Evolutionary conservation across 2,113 vertebrate genomes (phyloP).

Genomic region (Monopterus albus): DNA sequence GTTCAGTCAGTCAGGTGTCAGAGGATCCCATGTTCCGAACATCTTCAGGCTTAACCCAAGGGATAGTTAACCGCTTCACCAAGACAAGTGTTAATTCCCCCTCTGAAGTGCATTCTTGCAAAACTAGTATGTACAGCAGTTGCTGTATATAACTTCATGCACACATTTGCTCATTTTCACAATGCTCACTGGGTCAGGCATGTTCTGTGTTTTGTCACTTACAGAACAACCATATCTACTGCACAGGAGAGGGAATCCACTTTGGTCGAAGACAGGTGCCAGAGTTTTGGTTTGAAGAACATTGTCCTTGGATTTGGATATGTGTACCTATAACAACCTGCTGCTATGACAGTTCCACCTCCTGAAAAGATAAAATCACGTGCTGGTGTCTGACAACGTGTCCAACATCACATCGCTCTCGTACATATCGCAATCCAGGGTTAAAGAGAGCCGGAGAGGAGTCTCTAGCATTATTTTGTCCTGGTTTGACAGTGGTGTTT

Average conservation of each 20-base stretch:
- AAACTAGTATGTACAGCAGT: conserved; percentile 27
- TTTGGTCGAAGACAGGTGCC: conserved; percentile 38
- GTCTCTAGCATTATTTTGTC: conserved; percentile 88
- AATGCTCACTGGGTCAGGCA: conserved; percentile 22
- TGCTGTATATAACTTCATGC: conserved; percentile 30
- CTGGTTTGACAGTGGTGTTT: conserved; percentile 82
- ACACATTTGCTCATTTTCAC: conserved; percentile 13
- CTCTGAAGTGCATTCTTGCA: conserved; percentile 61
- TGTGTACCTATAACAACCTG: conserved; percentile 40
- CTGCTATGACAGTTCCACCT: conserved; percentile 49
- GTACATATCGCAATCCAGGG: conserved; percentile 96
- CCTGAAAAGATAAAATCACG: conserved; percentile 77
- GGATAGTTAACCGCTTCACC: conserved; percentile 29
- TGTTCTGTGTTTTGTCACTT: conserved; percentile 29
- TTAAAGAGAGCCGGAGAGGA: conserved; percentile 87
- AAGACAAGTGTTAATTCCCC: conserved; percentile 53
- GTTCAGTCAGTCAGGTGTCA: conserved; percentile 54
- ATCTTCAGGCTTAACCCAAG: conserved; percentile 40
- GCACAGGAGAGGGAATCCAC: conserved; percentile 57
- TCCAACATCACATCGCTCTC: conserved; percentile 98
- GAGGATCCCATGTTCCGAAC: conserved; percentile 31
- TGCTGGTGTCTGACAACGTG: conserved; percentile 97
- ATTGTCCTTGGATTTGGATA: conserved; percentile 35
- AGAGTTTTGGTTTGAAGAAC: conserved; percentile 13
- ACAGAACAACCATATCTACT: conserved; percentile 24